Evolutionary conservation across 1,140 invertebrate species (phyloP).

Genomic region (Drosophila chauvacae): DNA sequence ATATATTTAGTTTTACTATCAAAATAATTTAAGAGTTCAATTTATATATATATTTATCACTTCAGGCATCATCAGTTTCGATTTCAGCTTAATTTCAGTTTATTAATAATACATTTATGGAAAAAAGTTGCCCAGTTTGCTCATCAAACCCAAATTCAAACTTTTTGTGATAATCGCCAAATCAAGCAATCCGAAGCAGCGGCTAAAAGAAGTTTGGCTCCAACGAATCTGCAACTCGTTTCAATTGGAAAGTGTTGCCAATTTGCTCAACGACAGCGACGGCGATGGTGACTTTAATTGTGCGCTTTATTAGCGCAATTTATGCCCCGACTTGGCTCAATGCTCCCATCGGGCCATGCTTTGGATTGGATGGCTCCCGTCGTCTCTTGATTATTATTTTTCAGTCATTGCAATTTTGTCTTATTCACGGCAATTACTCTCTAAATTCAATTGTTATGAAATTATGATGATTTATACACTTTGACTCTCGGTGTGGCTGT

Average conservation of each 20-base stretch:
- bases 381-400: conserved; percentile 72
- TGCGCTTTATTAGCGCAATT: conserved; percentile 82
- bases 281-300: conserved; percentile 65
- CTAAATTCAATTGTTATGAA: conserved; percentile 79
- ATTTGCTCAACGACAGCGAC: conserved; percentile 64
- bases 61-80: background rate
- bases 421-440: conserved; percentile 73
- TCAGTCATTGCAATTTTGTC: conserved; percentile 65
- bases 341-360: conserved; percentile 43
- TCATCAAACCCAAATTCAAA: conserved; percentile 53
- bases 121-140: background rate
- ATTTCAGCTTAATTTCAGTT: background rate
- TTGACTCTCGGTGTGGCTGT: background rate
- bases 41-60: no score
- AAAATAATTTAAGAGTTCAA: no score
- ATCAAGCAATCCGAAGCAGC: conserved; percentile 11
- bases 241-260: conserved; percentile 81
- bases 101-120: background rate
- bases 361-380: conserved; percentile 29
- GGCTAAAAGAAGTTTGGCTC: conserved; percentile 11
- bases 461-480: conserved; percentile 62
- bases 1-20: background rate
- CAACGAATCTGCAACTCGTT: conserved; percentile 55
- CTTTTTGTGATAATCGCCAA: conserved; percentile 19
- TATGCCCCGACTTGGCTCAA: conserved; percentile 66